Conservation (phyloP, 2,797 vertebrate genomes). For the Centropyge bicolor region DNA sequence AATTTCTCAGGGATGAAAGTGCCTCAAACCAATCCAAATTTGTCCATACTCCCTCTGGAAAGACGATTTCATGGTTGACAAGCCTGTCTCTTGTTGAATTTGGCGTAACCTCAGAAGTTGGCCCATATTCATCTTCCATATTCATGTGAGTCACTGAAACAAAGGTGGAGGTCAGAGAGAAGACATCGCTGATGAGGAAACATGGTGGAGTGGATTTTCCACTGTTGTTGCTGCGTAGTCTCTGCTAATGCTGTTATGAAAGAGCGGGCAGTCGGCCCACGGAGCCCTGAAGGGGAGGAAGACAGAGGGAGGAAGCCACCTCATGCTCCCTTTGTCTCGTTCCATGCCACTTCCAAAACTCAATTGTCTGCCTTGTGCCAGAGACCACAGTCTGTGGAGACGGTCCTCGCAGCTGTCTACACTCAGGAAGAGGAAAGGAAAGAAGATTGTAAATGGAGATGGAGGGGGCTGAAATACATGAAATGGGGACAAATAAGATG, state of each 20-base stretch:
- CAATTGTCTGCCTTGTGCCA: conserved; percentile 71
- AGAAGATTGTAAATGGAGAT: conserved; percentile 34
- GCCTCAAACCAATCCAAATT: conserved; percentile 76
- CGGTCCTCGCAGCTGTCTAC: conserved; percentile 58
- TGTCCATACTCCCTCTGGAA: conserved; percentile 75
- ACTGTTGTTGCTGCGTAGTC: conserved; percentile 63
- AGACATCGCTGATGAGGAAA: conserved; percentile 80
- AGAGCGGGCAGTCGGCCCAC: conserved; percentile 63
- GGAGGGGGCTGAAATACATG: conserved; percentile 30
- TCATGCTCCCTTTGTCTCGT: conserved; percentile 71
- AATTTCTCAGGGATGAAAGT: conserved; percentile 78
- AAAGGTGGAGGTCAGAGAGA: conserved; percentile 77
- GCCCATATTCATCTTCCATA: conserved; percentile 80
- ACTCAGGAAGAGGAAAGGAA: conserved; percentile 44
- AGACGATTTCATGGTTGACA: conserved; percentile 82
- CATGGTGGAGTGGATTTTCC: conserved; percentile 81
- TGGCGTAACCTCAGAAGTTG: conserved; percentile 78
- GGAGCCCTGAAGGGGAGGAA: conserved; percentile 61
- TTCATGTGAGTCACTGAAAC: conserved; percentile 74
- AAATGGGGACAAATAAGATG: conserved; percentile 36
- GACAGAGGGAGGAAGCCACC: conserved; percentile 63
- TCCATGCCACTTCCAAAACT: conserved; percentile 78
- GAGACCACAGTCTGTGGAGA: conserved; percentile 73
- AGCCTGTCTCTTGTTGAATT: conserved; percentile 78
- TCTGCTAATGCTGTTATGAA: conserved; percentile 80